phyloP scores from a whole-genome alignment of 1,140 invertebrate genomes.

The Colletes latitarsis region DNA sequence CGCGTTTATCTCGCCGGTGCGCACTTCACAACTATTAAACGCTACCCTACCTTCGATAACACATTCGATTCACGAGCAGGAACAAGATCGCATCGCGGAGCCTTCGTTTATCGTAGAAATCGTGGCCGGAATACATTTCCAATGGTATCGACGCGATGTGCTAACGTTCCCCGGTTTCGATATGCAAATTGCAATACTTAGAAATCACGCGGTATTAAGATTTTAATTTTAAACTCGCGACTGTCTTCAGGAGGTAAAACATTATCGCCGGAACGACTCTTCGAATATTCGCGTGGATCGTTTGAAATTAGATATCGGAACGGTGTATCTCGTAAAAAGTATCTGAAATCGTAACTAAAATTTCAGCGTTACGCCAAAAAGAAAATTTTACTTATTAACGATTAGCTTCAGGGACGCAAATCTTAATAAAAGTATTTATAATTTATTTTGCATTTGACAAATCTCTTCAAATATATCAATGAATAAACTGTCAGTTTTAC shows the following conservation, averaged over 20 bases:
- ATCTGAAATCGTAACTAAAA: no score
- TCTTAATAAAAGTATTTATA: no score
- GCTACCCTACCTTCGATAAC: conserved; percentile 12
- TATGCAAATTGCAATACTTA: conserved; percentile 11
- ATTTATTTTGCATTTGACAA: no score
- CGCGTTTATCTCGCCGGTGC: background rate
- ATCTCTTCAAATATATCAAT: no score
- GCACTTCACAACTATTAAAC: conserved; percentile 18
- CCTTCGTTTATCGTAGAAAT: conserved; percentile 7
- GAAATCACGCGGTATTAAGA: background rate
- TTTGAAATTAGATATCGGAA: no score
- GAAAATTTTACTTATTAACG: no score
- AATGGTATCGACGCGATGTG: background rate
- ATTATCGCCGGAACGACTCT: background rate
- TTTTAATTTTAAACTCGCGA: background rate
- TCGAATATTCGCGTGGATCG: background rate
- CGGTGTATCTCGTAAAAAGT: no score
- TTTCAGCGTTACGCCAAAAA: no score
- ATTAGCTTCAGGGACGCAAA: no score
- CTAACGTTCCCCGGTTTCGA: conserved; percentile 9
- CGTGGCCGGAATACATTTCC: background rate
- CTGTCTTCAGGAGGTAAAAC: background rate
- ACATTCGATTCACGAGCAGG: background rate
- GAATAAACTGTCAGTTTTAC: no score
- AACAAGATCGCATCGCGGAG: background rate